Evolutionary conservation across 2,888 invertebrate genomes (phyloP), one percentile per base, ranked within the genome.

Genomic region (Brachyptera putata): DNA sequence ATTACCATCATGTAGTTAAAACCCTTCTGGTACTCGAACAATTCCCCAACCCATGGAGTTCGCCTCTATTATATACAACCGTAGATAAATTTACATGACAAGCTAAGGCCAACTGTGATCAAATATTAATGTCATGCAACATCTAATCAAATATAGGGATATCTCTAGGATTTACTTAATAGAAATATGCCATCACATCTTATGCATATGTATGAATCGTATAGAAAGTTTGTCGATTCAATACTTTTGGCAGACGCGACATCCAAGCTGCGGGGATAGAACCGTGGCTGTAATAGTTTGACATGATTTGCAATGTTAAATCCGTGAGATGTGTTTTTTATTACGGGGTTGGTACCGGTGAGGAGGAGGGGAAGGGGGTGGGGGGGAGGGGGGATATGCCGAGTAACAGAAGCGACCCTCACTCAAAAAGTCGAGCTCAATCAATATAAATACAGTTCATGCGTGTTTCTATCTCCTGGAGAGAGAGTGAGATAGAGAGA

Each of bases 221-320:
- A n/a, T n/a, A n/a, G n/a, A n/a, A n/a, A n/a, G n/a, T n/a, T n/a
- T n/a, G n/a, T n/a, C n/a, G n/a, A n/a, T n/a, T n/a, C n/a, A n/a
- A n/a, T n/a, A n/a, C n/a, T n/a, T 34, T 30, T 5, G 7, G 11
- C 34, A 5, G 34, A 30, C 11, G 7, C n/a, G n/a, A n/a, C n/a
- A n/a, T 39, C 9, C 14, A 39, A 7, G n/a, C 14, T 4, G 39
- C 7, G 4, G 14, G 3, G 5, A 39, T 11, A 25, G n/a, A n/a
- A n/a, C n/a, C n/a, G n/a, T n/a, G n/a, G n/a, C n/a, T 24, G n/a
- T 53, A 53, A 46, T 41, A 25, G 34, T 55, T 26, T 56, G 57
- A 55, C 36, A 43, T 58, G 61, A 58, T 61, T 61, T 61, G 61
- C 61, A 48, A 56, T 56, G 60, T 48, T 48, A 48, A 56, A 48